These are phyloP conservation scores for Noctua fimbriata DNA, from an alignment of 2,888 invertebrate genomes.

Conservation along the genomic window DNA sequence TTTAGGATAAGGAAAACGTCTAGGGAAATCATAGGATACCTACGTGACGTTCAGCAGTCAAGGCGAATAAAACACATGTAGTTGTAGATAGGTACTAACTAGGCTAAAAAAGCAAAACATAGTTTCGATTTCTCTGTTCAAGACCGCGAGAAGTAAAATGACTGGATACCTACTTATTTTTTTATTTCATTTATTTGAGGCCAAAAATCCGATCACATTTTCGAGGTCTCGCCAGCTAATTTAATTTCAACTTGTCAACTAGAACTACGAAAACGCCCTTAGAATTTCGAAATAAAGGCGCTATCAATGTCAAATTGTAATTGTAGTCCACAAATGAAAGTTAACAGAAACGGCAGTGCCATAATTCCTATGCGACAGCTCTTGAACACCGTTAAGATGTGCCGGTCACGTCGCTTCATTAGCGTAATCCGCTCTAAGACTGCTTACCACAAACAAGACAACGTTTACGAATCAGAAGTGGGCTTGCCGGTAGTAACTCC, in stretches of 20 bases:
- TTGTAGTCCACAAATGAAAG: background rate
- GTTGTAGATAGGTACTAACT: background rate
- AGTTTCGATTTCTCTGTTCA: background rate
- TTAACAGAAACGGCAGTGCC: background rate
- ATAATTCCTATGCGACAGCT: background rate
- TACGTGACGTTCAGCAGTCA: background rate
- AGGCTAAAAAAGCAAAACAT: background rate
- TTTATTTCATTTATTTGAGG: background rate
- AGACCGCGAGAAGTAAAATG: background rate
- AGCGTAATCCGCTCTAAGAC: background rate
- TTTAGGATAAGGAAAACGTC: background rate
- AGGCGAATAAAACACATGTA: background rate
- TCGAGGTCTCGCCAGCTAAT: background rate
- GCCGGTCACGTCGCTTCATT: background rate
- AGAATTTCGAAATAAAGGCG: background rate
- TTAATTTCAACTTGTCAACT: background rate
- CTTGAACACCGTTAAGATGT: background rate
- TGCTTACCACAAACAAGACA: slow-evolving; percentile 32
- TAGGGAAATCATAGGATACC: background rate
- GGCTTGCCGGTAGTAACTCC: background rate
- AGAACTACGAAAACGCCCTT: background rate
- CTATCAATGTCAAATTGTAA: background rate
- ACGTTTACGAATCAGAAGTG: slow-evolving; percentile 15
- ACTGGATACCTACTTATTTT: background rate
- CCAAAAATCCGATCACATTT: background rate